Conservation (phyloP, 2,888 invertebrate genomes). For the Platynereis dumerilii region DNA sequence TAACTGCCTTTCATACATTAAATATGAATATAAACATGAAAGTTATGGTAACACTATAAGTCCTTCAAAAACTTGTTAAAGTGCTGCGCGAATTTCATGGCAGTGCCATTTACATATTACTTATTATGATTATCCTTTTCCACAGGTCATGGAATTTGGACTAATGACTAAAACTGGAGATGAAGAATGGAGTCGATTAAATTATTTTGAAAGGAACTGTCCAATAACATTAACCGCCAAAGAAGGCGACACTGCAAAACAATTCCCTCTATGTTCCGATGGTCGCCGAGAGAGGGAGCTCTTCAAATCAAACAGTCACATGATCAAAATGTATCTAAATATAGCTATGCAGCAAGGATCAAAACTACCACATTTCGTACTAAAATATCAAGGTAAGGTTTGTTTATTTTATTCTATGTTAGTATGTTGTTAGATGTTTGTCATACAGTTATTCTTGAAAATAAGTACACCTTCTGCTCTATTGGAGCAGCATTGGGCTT, state of each 20-base stretch:
- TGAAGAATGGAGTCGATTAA: constrained; percentile 2
- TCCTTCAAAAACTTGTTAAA: too few species aligned
- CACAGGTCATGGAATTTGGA: constrained; percentile 14
- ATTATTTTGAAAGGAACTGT: constrained; percentile 9
- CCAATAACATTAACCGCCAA: constrained; percentile 6
- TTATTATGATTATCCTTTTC: too few species aligned
- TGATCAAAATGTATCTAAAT: constrained; percentile 11
- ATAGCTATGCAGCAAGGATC: constrained; percentile 5
- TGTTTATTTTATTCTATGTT: too few species aligned
- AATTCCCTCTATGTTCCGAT: constrained; percentile 13
- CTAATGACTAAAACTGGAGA: neutral
- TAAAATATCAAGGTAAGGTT: constrained; percentile 21
- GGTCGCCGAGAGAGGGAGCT: constrained; percentile 17
- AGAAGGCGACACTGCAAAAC: constrained; percentile 14
- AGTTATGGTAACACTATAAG: too few species aligned
- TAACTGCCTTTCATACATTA: too few species aligned
- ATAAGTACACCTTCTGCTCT: too few species aligned
- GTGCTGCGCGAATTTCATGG: too few species aligned
- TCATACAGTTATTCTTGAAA: too few species aligned
- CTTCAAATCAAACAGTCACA: constrained; percentile 10
- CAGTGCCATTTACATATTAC: too few species aligned
- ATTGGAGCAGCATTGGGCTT: too few species aligned
- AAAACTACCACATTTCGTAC: constrained; percentile 12
- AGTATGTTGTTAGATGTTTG: too few species aligned
- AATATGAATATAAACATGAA: too few species aligned